Conservation (phyloP, 2,888 invertebrate species). For the Agrotis ipsilon region DNA sequence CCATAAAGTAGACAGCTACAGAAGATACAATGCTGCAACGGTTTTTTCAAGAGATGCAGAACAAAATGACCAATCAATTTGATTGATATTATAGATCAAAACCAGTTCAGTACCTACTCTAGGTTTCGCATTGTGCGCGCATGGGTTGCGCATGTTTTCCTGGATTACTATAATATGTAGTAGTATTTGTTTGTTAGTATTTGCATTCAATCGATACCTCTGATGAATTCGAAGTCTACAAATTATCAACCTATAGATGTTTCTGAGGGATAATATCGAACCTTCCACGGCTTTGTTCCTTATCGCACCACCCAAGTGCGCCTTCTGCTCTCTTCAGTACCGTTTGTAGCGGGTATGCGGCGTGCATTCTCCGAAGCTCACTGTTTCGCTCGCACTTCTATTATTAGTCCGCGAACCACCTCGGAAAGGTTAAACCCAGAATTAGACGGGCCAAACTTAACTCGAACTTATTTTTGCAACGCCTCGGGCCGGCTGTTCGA, state of each 20-base stretch:
- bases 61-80: background rate
- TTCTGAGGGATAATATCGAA: background rate
- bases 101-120: no score
- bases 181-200: no score
- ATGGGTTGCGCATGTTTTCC: no score
- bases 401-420: constrained; percentile 81
- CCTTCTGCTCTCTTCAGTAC: constrained; percentile 31
- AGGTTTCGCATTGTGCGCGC: no score
- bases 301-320: background rate
- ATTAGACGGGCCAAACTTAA: constrained; percentile 88
- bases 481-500: constrained; percentile 54
- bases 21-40: constrained; percentile 5
- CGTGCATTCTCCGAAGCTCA: constrained; percentile 78
- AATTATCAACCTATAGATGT: no score
- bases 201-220: no score
- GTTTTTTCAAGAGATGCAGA: background rate
- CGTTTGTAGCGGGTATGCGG: constrained; percentile 57
- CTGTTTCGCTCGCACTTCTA: constrained; percentile 70
- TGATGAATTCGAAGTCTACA: no score
- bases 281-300: background rate
- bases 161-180: no score
- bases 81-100: no score
- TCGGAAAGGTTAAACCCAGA: constrained; percentile 87
- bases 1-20: constrained; percentile 23
- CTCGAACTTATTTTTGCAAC: constrained; percentile 83